phyloP scores from a whole-genome alignment of 2,888 invertebrate genomes.

The Mystacides longicornis region DNA sequence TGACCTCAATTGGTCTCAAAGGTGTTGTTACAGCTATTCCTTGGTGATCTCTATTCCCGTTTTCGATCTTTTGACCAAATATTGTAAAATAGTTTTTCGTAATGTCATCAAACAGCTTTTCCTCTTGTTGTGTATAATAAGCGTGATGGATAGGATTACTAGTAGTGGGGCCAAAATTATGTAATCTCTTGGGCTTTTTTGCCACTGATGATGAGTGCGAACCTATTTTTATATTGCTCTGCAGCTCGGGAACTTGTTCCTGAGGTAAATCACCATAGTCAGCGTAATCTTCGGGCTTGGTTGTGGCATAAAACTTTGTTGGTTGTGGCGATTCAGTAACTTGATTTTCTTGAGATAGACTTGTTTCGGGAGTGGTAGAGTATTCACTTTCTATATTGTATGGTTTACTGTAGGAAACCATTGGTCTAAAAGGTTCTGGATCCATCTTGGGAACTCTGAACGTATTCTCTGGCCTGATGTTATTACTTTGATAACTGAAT shows the following conservation, averaged over 20 bases:
- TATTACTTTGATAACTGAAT: constrained; percentile 61
- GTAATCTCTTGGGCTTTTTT: constrained; percentile 22
- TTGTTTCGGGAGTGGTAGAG: constrained; percentile 35
- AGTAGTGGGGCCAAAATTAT: constrained; percentile 37
- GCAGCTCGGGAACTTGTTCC: constrained; percentile 30
- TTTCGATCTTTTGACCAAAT: constrained; percentile 61
- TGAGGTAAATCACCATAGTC: constrained; percentile 40
- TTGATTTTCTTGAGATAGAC: constrained; percentile 42
- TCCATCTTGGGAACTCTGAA: constrained; percentile 49
- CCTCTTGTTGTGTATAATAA: constrained; percentile 61
- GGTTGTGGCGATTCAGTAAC: constrained; percentile 48
- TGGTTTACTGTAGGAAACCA: constrained; percentile 53
- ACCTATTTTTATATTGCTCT: constrained; percentile 26
- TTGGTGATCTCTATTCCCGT: constrained; percentile 42
- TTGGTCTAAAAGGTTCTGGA: constrained; percentile 56
- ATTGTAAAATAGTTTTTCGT: constrained; percentile 68
- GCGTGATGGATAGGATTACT: constrained; percentile 51
- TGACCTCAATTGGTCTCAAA: constrained; percentile 29
- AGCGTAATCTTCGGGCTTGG: constrained; percentile 42
- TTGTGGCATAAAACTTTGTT: constrained; percentile 45
- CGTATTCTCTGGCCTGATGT: constrained; percentile 39
- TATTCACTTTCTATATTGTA: constrained; percentile 43
- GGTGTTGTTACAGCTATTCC: constrained; percentile 45
- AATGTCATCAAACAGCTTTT: constrained; percentile 61
- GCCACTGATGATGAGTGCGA: constrained; percentile 34